phyloP scores from a whole-genome alignment of 1,140 invertebrate genomes.

The Oncopodura yosiiana region DNA sequence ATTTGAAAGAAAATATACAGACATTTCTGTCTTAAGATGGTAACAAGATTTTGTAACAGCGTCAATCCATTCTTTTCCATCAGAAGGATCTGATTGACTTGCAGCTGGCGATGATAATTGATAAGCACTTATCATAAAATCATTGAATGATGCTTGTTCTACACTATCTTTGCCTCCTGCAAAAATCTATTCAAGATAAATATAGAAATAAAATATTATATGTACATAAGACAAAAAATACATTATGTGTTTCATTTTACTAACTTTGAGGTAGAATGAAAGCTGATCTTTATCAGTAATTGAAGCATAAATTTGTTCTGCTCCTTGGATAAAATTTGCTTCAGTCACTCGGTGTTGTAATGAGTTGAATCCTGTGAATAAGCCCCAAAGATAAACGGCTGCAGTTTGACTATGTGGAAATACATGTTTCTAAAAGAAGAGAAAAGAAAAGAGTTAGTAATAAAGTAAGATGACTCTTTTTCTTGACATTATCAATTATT shows the following conservation, averaged over 20 bases:
- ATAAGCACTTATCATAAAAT: constrained; percentile 25
- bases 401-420: constrained; percentile 16
- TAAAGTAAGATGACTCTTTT: too few species aligned
- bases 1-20: constrained; percentile 60
- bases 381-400: constrained; percentile 24
- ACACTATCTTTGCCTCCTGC: constrained; percentile 16
- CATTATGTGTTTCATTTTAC: neutral
- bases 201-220: neutral
- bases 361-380: neutral
- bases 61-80: constrained; percentile 28
- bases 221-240: neutral
- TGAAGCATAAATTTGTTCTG: constrained; percentile 21
- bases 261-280: constrained; percentile 32
- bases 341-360: neutral
- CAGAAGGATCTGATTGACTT: neutral
- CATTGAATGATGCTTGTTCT: constrained; percentile 7
- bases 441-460: neutral
- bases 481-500: too few species aligned
- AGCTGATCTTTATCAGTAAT: constrained; percentile 33
- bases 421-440: constrained; percentile 19
- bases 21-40: constrained; percentile 62
- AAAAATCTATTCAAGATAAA: constrained; percentile 19
- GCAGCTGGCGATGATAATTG: constrained; percentile 3
- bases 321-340: constrained; percentile 7
- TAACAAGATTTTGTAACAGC: constrained; percentile 43